Conservation (phyloP, 2,797 vertebrate species). For the Mormyrus proboscirostris region DNA sequence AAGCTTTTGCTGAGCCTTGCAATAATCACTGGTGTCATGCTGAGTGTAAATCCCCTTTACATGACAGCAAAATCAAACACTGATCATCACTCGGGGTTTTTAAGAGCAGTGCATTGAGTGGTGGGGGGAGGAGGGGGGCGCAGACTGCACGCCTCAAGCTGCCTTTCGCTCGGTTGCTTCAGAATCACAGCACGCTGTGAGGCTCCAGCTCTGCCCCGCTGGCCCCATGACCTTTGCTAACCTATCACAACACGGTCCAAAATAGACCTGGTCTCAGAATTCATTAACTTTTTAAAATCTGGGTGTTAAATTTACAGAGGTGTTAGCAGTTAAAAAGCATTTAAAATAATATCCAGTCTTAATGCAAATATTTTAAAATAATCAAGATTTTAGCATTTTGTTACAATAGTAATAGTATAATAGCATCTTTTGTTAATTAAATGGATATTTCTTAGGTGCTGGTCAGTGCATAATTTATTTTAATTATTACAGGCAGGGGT, state of each 20-base stretch:
- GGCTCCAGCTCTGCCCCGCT: not conserved
- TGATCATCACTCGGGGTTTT: not conserved
- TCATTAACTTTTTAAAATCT: not conserved
- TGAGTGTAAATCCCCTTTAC: not conserved
- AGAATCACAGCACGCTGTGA: not conserved
- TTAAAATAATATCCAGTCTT: not conserved
- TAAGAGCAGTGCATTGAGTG: not conserved
- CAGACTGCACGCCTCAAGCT: not conserved
- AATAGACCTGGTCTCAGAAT: not conserved
- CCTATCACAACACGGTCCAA: not conserved
- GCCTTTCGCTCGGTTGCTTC: not conserved
- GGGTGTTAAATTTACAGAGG: not conserved
- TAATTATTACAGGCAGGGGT: not conserved
- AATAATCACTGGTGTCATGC: not conserved
- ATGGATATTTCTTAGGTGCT: not conserved
- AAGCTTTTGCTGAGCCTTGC: not conserved
- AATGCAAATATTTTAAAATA: not conserved
- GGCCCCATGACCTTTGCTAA: not conserved
- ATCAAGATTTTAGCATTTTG: not conserved
- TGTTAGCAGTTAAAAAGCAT: not conserved
- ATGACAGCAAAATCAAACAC: not conserved
- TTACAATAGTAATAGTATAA: not conserved
- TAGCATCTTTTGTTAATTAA: not conserved
- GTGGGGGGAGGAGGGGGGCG: not conserved
- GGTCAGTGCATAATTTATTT: not conserved